These are phyloP conservation scores for Agrilus cyanescens DNA, from an alignment of 2,888 invertebrate genomes.

Conservation along the genomic window DNA sequence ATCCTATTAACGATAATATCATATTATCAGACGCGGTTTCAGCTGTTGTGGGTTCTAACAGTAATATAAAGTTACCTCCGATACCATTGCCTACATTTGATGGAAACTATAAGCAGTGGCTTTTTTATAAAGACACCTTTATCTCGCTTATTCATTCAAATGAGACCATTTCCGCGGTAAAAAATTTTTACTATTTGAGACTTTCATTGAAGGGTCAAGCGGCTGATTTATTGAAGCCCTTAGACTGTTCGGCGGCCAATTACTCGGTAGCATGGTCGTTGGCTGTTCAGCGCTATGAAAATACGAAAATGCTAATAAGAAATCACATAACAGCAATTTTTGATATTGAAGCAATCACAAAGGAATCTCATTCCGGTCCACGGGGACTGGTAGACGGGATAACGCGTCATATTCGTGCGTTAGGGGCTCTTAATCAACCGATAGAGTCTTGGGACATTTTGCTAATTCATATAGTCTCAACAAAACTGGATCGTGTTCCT, in stretches of 20 bases:
- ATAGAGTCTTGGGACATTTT: slow-evolving; percentile 2
- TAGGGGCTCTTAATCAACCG: slow-evolving; percentile 1
- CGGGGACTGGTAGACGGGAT: not conserved
- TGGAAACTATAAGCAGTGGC: slow-evolving; percentile 1
- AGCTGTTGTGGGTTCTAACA: not conserved
- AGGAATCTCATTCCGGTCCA: not conserved
- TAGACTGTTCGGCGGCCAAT: not conserved
- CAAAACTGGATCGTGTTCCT: slow-evolving; percentile 1
- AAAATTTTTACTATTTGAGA: slow-evolving; percentile 7
- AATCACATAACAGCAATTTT: slow-evolving; percentile 5
- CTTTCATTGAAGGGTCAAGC: slow-evolving; percentile 3
- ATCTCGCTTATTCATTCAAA: slow-evolving; percentile 1
- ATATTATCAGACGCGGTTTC: not conserved
- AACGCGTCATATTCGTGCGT: not conserved
- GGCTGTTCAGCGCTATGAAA: slow-evolving; percentile 2
- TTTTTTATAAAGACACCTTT: slow-evolving; percentile 2
- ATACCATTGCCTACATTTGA: slow-evolving; percentile 1
- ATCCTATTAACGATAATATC: not conserved
- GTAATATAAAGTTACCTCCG: not conserved
- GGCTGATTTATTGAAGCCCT: not conserved
- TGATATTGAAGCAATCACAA: not conserved
- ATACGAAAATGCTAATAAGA: not conserved
- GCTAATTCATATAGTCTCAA: slow-evolving; percentile 1
- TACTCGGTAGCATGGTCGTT: slow-evolving; percentile 3
- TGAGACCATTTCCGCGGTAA: not conserved